Evolutionary conservation across 2,797 vertebrate genomes (phyloP).

Genomic region (Cheirogaleus major): DNA sequence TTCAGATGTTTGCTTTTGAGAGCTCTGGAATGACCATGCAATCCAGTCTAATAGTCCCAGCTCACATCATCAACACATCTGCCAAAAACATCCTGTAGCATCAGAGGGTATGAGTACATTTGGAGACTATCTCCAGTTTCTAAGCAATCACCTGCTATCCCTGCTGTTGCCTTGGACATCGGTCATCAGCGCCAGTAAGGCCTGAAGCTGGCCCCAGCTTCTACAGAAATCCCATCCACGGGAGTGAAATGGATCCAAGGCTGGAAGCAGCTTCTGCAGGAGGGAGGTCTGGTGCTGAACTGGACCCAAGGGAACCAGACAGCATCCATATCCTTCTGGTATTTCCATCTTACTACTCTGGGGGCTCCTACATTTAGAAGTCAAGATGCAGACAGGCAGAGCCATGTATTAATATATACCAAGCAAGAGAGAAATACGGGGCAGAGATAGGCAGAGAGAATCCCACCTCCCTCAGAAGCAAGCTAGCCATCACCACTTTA

Average conservation of each 20-base stretch:
- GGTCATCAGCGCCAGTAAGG: neutral
- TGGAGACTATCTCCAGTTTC: conserved; percentile 59
- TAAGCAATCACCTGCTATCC: conserved; percentile 30
- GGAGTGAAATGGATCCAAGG: conserved; percentile 78
- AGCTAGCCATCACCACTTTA: neutral
- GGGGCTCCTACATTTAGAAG: neutral
- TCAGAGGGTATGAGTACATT: neutral
- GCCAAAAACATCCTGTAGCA: conserved; percentile 30
- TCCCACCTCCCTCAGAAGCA: neutral
- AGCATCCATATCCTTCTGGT: neutral
- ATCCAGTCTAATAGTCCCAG: conserved; percentile 51
- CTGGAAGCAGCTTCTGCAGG: conserved; percentile 56
- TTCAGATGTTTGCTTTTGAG: conserved; percentile 51
- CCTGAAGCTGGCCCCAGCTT: conserved; percentile 5
- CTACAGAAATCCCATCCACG: conserved; percentile 71
- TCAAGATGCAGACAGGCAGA: neutral
- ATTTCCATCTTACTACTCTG: neutral
- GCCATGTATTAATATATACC: neutral
- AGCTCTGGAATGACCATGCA: conserved; percentile 46
- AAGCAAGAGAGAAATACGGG: neutral
- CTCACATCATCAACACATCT: conserved; percentile 52
- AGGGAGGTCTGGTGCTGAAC: conserved; percentile 58
- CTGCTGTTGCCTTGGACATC: conserved; percentile 39
- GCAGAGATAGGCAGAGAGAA: neutral
- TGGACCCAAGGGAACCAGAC: conserved; percentile 62